Conservation (phyloP, 2,888 invertebrate genomes). For the Lobophora halterata region DNA sequence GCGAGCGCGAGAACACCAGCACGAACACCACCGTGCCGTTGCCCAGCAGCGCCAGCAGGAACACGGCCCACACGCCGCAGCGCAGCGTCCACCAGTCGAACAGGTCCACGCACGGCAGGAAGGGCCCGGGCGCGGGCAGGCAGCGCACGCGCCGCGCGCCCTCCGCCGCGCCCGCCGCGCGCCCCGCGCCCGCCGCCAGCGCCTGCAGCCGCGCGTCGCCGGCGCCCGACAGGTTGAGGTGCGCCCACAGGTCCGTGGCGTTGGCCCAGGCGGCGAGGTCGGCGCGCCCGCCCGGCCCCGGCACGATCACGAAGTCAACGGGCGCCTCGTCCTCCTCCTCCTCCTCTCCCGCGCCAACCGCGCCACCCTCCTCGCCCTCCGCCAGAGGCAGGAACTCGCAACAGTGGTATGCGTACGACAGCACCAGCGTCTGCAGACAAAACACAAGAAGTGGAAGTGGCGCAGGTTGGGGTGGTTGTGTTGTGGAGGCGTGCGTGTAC, state of each 20-base stretch:
- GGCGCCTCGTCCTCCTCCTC: conserved; percentile 48
- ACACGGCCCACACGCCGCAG: conserved; percentile 98
- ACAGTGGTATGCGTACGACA: conserved; percentile 98
- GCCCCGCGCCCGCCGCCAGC: conserved; percentile 28
- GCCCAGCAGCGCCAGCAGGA: conserved; percentile 95
- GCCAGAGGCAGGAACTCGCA: conserved; percentile 91
- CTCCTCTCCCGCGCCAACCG: conserved; percentile 77
- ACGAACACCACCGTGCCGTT: conserved; percentile 98
- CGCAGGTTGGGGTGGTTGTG: neutral
- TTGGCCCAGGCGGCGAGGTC: conserved; percentile 89
- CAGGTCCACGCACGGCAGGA: conserved; percentile 96
- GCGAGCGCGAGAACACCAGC: conserved; percentile 92
- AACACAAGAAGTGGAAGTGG: neutral
- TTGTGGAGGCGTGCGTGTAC: conserved; percentile 32
- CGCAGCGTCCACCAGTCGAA: conserved; percentile 99
- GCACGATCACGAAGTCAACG: conserved; percentile 67
- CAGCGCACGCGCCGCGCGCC: conserved; percentile 7
- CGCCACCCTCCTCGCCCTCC: conserved; percentile 81
- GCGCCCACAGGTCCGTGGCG: conserved; percentile 91
- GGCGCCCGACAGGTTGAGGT: conserved; percentile 70
- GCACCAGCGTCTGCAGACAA: conserved; percentile 84
- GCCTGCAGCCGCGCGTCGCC: conserved; percentile 39
- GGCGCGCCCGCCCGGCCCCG: conserved; percentile 56
- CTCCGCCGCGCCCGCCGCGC: neutral
- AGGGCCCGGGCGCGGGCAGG: conserved; percentile 85